Conservation (phyloP, 2,113 vertebrate species). For the Syrrhaptes paradoxus region DNA sequence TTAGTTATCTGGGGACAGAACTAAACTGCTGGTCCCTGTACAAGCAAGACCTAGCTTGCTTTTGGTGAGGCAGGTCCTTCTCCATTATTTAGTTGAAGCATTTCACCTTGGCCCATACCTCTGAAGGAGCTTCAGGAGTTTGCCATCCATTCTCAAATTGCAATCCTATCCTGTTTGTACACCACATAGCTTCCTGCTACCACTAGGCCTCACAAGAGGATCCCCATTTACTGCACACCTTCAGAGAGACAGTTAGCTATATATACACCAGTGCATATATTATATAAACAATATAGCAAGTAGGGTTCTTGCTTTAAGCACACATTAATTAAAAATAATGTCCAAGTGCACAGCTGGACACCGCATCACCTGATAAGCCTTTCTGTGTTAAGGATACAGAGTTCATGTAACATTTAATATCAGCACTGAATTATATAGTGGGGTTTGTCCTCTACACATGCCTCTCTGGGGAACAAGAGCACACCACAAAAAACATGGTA, state of each 20-base stretch:
- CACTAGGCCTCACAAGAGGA: background rate
- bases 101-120: background rate
- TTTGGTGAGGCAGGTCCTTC: background rate
- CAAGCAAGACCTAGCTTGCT: background rate
- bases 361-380: background rate
- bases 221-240: background rate
- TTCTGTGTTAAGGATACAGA: background rate
- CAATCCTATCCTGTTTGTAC: background rate
- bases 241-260: background rate
- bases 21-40: background rate
- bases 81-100: background rate
- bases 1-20: background rate
- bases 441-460: background rate
- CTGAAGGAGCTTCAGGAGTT: background rate
- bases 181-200: background rate
- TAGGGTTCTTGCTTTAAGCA: background rate
- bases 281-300: too few species aligned
- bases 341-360: background rate
- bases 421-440: background rate
- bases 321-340: background rate
- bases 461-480: background rate
- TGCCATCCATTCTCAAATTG: background rate
- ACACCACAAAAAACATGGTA: background rate
- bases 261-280: too few species aligned
- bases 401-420: background rate